Evolutionary conservation across 2,888 invertebrate species (phyloP).

Genomic region (Metacarcinus magister): DNA sequence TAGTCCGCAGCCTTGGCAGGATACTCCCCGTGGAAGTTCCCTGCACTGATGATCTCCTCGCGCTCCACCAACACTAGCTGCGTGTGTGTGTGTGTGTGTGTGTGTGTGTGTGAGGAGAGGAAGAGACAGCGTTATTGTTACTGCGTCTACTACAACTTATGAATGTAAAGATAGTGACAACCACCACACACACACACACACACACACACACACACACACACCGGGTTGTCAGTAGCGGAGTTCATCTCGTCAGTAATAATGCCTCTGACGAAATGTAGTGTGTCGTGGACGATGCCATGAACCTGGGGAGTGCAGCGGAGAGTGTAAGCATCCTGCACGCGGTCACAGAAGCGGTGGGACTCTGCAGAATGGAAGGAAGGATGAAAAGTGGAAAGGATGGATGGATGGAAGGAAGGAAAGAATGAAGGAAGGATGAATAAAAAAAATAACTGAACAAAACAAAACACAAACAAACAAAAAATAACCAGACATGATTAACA

Average conservation of each 20-base stretch:
- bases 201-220: slow-evolving; percentile 83
- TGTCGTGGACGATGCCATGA: slow-evolving; percentile 89
- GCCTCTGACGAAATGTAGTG: slow-evolving; percentile 87
- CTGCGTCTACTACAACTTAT: too few relatives aligned
- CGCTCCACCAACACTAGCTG: slow-evolving; percentile 87
- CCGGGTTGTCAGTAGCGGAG: slow-evolving; percentile 89
- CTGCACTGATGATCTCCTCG: slow-evolving; percentile 88
- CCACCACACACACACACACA: not conserved
- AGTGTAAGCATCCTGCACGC: slow-evolving; percentile 89
- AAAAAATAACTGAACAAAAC: too few relatives aligned
- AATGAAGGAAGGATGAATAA: too few relatives aligned
- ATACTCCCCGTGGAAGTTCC: slow-evolving; percentile 90
- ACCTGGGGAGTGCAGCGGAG: slow-evolving; percentile 89
- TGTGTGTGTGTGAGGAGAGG: too few relatives aligned
- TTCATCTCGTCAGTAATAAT: slow-evolving; percentile 88
- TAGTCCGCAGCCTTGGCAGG: slow-evolving; percentile 89
- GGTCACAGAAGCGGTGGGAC: slow-evolving; percentile 88
- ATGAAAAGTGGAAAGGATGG: too few relatives aligned
- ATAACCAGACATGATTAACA: too few relatives aligned
- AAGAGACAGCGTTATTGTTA: not conserved
- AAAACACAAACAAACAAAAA: too few relatives aligned
- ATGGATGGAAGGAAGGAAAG: too few relatives aligned
- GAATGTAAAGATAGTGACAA: too few relatives aligned
- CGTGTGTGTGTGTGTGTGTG: not conserved
- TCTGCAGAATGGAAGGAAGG: too few relatives aligned